Base-by-base conservation (phyloP, 2,797 vertebrate genomes). In the Mallotus villosus region DNA sequence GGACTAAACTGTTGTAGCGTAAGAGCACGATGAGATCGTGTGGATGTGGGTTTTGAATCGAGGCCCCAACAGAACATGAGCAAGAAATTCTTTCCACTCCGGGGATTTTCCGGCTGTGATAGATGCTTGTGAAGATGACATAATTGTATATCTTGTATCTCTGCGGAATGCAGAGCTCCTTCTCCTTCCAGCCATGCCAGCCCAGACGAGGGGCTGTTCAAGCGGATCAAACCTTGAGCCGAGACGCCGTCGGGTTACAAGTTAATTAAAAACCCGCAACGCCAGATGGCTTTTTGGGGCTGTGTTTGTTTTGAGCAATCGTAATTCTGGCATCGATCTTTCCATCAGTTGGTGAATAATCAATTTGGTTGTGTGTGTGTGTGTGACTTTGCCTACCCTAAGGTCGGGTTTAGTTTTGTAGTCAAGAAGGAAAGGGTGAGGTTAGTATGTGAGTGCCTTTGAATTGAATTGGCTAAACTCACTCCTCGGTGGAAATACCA, bases 191-290 rank as follows among this genome's bases (percentile, higher is more conserved):
- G 46, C 6, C 1, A 29, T 5, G 25, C 1, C 22, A 67, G 46
- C 11, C 21, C 11, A 12, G 58, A 59, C n/a, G 22, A 59, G 1
- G 5, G 17, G 55, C 19, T 19, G 19, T 21, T 4, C 12, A 22
- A 14, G 63, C 24, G 37, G 25, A 49, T 41, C 22, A n/a, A 24
- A 62, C 16, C 5, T 25, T 29, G 24, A 61, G 24, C 59, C 29
- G 22, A 16, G 19, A 61, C 3, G 11, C 60, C 64, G 61, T 29
- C 5, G 53, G 60, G 60, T 27, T 21, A 25, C 51, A 58, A 12
- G 59, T 66, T 55, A 53, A 71, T 71, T 29, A 71, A 29, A 34
- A 29, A 34, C 29, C 29, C n/a, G 14, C 41, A 71, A 49, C 5
- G 17, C 37, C 25, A 17, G 37, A 34, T 65, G 63, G 1, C 32